Evolutionary conservation across 1,140 invertebrate genomes (phyloP).

Genomic region (Holotrichia oblita): DNA sequence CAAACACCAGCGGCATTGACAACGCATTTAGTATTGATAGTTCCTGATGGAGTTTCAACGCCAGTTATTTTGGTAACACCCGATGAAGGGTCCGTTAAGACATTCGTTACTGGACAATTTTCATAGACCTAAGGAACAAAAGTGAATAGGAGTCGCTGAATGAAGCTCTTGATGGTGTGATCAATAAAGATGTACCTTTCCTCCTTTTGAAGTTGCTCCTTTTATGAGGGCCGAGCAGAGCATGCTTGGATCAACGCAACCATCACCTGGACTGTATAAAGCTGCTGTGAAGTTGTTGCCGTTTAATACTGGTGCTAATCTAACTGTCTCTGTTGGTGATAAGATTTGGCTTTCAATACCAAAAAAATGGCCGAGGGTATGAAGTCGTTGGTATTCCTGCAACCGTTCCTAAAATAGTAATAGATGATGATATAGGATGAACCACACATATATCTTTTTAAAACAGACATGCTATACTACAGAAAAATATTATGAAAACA

Average conservation of each 20-base stretch:
- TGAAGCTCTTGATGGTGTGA: not conserved
- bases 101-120: conserved; percentile 76
- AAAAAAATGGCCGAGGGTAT: conserved; percentile 79
- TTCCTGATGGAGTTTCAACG: conserved; percentile 76
- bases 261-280: conserved; percentile 83
- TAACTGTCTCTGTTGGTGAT: conserved; percentile 74
- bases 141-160: not conserved
- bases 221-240: conserved; percentile 78
- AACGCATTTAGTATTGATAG: conserved; percentile 77
- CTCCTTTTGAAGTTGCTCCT: conserved; percentile 74
- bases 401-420: conserved; percentile 71
- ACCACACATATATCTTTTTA: too few species aligned
- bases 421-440: too few species aligned
- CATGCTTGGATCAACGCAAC: conserved; percentile 83
- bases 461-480: too few species aligned
- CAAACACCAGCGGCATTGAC: conserved; percentile 84
- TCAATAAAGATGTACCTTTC: conserved; percentile 65
- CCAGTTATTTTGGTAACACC: conserved; percentile 73
- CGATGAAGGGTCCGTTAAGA: conserved; percentile 63
- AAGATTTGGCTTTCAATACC: conserved; percentile 80
- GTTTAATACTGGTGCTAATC: conserved; percentile 83
- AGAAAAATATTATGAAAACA: too few species aligned
- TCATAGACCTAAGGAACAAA: conserved; percentile 73
- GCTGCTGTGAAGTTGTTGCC: conserved; percentile 76
- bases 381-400: conserved; percentile 84